Evolutionary conservation across 2,797 vertebrate genomes (phyloP), one percentile per base, ranked within the genome.

Genomic region (Leuciscus waleckii): DNA sequence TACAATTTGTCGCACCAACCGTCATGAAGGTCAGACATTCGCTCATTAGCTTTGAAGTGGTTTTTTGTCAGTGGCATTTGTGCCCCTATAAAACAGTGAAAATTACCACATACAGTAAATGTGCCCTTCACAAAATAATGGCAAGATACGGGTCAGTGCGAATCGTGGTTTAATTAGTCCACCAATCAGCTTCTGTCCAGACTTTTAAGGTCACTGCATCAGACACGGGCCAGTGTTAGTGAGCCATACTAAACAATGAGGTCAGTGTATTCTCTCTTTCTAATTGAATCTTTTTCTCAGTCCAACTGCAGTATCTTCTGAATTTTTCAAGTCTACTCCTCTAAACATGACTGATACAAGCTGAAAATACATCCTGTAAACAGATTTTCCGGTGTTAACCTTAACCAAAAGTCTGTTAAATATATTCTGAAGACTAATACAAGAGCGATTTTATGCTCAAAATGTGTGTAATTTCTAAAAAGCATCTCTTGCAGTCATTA

Each of bases 341-440:
- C 87, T 89, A 90, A 93, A 92, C 90, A 92, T 81, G 37, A 4
- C 17, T 86, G 79, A 87, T 88, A 13, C 71, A 29, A 63, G 78
- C 73, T 26, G 43, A 41, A 70, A 89, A 61, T 9, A 43, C 4
- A 35, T 82, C 80, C 80, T 69, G 81, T 61, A 19, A n/a, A 19
- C 1, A 82, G 51, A 51, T 70, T 65, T 37, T 35, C 19, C 2
- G 0, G 5, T 21, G 37, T 63, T 43, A 63, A 78, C 37, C 0
- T 43, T 43, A 0, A 79, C 16, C 13, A 14, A 56, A 39, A 76
- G 9, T 14, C 13, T 9, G 7, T 76, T 54, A 56, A 54, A 75
- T 54, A 26, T 46, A 19, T 13, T 5, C 5, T 9, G n/a, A 39
- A 16, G 9, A 58, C 10, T 56, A 41, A 73, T 43, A 32, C 23